phyloP scores from a whole-genome alignment of 2,113 vertebrate genomes.

The Trochalopteron elliotii region DNA sequence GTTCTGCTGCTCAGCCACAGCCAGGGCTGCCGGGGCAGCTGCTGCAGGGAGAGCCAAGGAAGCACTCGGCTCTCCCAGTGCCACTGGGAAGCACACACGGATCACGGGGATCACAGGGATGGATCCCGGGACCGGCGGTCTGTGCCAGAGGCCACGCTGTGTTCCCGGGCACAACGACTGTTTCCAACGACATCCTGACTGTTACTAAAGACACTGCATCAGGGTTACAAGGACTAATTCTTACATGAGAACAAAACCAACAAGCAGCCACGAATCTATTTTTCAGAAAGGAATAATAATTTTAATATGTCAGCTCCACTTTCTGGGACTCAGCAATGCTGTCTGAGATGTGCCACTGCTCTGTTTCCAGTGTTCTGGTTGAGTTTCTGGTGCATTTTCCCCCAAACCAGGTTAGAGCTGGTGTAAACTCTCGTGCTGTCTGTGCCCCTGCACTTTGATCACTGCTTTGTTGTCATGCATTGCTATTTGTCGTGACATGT shows the following conservation, averaged over 20 bases:
- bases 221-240: conserved; percentile 61
- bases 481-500: not conserved
- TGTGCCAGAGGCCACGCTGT: not conserved
- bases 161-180: conserved; percentile 1
- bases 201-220: conserved; percentile 56
- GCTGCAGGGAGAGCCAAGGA: not conserved
- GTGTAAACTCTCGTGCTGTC: not conserved
- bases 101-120: not conserved
- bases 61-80: not conserved
- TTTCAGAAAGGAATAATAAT: conserved; percentile 27
- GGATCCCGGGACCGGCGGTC: not conserved
- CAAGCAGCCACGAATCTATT: not conserved
- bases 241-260: not conserved
- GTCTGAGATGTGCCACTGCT: not conserved
- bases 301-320: not conserved
- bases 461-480: not conserved
- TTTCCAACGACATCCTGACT: conserved; percentile 55
- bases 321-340: not conserved
- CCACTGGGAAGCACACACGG: fast-evolving
- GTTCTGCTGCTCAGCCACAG: conserved; percentile 6
- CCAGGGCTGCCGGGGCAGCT: not conserved
- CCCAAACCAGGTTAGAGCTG: not conserved
- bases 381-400: not conserved
- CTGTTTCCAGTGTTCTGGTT: not conserved
- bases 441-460: not conserved